These are phyloP conservation scores for Axea sp. DNA, from an alignment of 2,888 invertebrate species.

Conservation along the genomic window DNA sequence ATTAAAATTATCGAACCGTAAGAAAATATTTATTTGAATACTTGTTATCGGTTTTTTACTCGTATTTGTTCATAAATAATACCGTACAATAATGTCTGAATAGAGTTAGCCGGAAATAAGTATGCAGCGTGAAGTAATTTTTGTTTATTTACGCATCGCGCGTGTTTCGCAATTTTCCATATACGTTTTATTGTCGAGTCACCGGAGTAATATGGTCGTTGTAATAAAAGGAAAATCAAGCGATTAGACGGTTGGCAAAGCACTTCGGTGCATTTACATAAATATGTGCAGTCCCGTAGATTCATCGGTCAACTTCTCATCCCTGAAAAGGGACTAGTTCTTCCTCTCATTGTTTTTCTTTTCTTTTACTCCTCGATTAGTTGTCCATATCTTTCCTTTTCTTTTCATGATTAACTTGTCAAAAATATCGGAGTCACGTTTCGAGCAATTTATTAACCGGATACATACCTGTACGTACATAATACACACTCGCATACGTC, in stretches of 20 bases:
- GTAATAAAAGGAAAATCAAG: conserved; percentile 54
- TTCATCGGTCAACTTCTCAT: conserved; percentile 64
- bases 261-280: conserved; percentile 71
- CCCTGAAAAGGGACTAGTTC: conserved; percentile 67
- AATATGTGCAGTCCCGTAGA: conserved; percentile 73
- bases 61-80: no score
- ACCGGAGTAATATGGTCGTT: conserved; percentile 26
- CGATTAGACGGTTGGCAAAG: conserved; percentile 24
- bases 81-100: no score
- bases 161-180: conserved; percentile 43
- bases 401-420: conserved; percentile 76
- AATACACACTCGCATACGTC: not conserved
- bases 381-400: conserved; percentile 25
- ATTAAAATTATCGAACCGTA: no score
- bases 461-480: conserved; percentile 23
- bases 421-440: conserved; percentile 77
- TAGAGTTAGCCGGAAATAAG: conserved; percentile 28
- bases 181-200: conserved; percentile 41
- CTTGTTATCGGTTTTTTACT: no score
- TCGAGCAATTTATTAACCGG: conserved; percentile 74
- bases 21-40: no score
- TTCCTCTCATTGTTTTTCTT: no score
- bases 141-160: conserved; percentile 25
- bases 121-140: conserved; percentile 5
- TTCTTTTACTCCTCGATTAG: conserved; percentile 7